phyloP scores from a whole-genome alignment of 2,888 invertebrate genomes.

The Polyploca ridens region DNA sequence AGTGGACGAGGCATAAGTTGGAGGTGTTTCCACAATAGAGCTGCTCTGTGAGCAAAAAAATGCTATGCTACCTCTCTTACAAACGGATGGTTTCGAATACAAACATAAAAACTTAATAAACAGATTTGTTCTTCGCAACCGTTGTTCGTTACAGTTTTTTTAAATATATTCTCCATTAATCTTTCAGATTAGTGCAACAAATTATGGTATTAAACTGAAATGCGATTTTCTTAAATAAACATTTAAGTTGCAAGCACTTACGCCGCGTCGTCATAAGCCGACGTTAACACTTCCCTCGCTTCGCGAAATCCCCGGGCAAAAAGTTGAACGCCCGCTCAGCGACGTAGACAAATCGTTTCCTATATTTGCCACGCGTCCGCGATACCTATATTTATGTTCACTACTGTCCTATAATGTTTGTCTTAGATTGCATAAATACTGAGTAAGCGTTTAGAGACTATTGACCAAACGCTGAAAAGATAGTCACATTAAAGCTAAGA shows the following conservation, averaged over 20 bases:
- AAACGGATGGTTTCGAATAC: no score
- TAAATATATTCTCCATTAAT: no score
- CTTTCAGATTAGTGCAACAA: not conserved
- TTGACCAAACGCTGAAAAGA: no score
- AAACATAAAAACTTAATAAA: no score
- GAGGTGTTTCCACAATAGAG: no score
- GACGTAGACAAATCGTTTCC: slow-evolving; percentile 43
- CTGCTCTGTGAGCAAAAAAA: no score
- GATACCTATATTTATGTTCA: slow-evolving; percentile 27
- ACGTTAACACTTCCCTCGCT: slow-evolving; percentile 23
- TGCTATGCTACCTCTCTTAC: no score
- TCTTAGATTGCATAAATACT: slow-evolving; percentile 3
- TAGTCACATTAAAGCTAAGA: no score
- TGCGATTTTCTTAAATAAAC: slow-evolving; percentile 10
- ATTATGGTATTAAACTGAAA: not conserved
- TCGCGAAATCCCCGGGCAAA: slow-evolving; percentile 28
- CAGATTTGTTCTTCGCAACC: no score
- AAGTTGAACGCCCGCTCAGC: slow-evolving; percentile 26
- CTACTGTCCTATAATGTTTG: slow-evolving; percentile 24
- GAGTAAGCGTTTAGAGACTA: not conserved
- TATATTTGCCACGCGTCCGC: slow-evolving; percentile 32
- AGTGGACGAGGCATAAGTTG: no score
- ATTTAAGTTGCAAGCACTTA: slow-evolving; percentile 12
- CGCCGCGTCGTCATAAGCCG: slow-evolving; percentile 19
- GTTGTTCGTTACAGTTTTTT: no score